Percentiles rank a stretch among this genome's conserved stretches.
Conservation (phyloP, 53 echinoderm and acorn worm species). For the Patiria pectinifera region DNA sequence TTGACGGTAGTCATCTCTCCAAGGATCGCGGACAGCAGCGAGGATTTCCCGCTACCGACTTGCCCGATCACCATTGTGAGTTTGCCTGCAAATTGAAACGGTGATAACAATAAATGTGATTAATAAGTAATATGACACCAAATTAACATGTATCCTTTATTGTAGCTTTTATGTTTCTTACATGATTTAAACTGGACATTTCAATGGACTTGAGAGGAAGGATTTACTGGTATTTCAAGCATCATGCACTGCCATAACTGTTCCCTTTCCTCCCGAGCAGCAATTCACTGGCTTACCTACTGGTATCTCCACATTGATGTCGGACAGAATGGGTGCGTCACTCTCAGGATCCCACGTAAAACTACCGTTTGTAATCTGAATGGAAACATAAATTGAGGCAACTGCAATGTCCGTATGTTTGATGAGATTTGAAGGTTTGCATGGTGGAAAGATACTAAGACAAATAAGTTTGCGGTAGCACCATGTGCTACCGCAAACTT, state of each 20-base stretch:
- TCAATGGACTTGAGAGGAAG: too few species aligned
- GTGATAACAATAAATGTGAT: not conserved
- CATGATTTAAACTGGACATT: too few species aligned
- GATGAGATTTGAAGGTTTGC: too few species aligned
- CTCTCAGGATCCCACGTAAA: constrained; percentile 77
- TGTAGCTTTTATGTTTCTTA: too few species aligned
- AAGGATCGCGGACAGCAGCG: constrained; percentile 75
- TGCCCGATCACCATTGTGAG: constrained; percentile 79
- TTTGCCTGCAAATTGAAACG: constrained; percentile 49
- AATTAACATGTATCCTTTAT: too few species aligned
- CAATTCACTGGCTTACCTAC: constrained; percentile 37
- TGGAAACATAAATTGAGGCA: too few species aligned
- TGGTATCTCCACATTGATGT: constrained; percentile 80
- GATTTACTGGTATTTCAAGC: too few species aligned
- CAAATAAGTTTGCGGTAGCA: too few species aligned
- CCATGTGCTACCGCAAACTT: too few species aligned
- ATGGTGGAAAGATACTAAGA: too few species aligned
- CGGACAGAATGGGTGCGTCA: constrained; percentile 38
- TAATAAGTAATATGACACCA: not conserved
- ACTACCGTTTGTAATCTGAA: constrained; percentile 71
- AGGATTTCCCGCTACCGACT: constrained; percentile 82
- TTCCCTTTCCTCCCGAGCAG: not conserved
- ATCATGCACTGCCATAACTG: not conserved
- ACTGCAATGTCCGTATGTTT: too few species aligned
- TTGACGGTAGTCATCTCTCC: constrained; percentile 69